Conservation (phyloP, 2,113 vertebrate genomes). For the Corydoras maculifer region DNA sequence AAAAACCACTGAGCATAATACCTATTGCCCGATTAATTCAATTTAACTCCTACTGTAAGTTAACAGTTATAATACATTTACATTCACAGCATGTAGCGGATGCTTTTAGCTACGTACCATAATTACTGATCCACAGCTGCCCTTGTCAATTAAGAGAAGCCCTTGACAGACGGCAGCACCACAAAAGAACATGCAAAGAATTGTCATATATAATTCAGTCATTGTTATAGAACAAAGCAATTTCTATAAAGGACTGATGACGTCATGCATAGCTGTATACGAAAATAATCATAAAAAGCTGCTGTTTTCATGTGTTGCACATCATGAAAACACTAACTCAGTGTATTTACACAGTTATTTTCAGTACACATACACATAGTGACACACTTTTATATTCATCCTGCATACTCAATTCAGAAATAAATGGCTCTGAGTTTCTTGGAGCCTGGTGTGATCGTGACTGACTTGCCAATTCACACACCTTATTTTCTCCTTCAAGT, state of each 20-base stretch:
- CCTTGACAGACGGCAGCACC: too few species aligned
- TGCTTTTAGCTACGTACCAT: too few species aligned
- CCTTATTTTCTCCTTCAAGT: conserved; percentile 49
- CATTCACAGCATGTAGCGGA: too few species aligned
- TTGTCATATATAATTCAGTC: too few species aligned
- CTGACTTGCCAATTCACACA: conserved; percentile 45
- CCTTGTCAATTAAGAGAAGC: too few species aligned
- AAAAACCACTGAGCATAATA: too few species aligned
- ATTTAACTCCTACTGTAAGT: too few species aligned
- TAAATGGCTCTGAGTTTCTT: conserved; percentile 18
- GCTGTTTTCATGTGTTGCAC: not conserved
- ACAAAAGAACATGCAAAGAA: too few species aligned
- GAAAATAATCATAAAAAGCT: not conserved
- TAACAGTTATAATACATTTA: too few species aligned
- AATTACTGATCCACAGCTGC: too few species aligned
- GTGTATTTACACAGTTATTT: not conserved
- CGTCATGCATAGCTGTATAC: not conserved
- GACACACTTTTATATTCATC: not conserved
- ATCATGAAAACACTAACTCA: conserved; percentile 1
- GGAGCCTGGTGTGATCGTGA: conserved; percentile 30
- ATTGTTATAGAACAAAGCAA: not conserved
- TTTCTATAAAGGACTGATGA: not conserved
- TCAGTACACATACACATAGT: not conserved
- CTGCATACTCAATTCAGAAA: not conserved
- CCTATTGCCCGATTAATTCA: too few species aligned